These are phyloP conservation scores for Allophyes oxyacanthae DNA, from an alignment of 2,888 invertebrate species.

Conservation along the genomic window DNA sequence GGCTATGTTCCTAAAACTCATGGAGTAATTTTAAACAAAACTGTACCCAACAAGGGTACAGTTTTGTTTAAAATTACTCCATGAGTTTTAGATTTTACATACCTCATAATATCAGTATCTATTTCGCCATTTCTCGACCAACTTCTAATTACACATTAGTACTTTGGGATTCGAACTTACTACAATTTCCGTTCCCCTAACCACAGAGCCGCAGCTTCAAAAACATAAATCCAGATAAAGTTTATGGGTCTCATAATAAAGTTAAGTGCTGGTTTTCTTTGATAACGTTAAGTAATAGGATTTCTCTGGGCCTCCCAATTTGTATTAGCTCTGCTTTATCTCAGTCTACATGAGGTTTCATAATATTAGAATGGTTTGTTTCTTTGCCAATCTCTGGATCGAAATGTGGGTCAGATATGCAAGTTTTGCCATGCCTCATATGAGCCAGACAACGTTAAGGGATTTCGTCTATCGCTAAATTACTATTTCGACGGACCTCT, in stretches of 20 bases:
- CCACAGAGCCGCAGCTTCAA: conserved; percentile 62
- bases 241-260: conserved; percentile 71
- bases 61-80: no score
- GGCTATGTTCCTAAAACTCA: no score
- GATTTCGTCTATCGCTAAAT: conserved; percentile 43
- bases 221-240: conserved; percentile 77
- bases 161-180: conserved; percentile 30
- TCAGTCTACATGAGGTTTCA: conserved; percentile 46
- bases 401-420: conserved; percentile 41
- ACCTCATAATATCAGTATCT: no score
- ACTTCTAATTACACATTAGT: conserved; percentile 13
- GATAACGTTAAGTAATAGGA: conserved; percentile 70
- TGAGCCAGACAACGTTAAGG: conserved; percentile 21
- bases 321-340: conserved; percentile 60
- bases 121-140: not conserved
- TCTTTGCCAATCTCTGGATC: conserved; percentile 36
- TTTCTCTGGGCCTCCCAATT: conserved; percentile 59
- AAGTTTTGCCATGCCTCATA: conserved; percentile 13
- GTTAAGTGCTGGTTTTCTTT: conserved; percentile 67
- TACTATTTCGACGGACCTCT: conserved; percentile 42
- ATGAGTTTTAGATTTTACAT: no score
- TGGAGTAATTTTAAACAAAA: no score
- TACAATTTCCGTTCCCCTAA: conserved; percentile 36
- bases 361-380: conserved; percentile 49
- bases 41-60: no score